Conservation (phyloP, 2,888 invertebrate genomes). For the Phymatocera aterrima region DNA sequence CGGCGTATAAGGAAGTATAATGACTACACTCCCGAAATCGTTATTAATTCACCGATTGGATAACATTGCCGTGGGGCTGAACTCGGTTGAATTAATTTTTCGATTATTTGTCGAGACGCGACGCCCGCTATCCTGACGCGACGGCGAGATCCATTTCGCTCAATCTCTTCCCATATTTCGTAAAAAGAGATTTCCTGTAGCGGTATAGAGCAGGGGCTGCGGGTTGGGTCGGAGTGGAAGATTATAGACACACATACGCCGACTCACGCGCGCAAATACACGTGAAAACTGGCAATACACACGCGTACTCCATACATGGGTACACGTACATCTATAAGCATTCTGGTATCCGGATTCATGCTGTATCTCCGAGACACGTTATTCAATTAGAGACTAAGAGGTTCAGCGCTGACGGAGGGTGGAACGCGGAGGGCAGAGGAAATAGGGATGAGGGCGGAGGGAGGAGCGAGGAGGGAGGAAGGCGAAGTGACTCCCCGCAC, state of each 20-base stretch:
- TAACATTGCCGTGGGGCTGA: neutral
- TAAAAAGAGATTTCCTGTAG: constrained; percentile 21
- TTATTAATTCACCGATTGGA: constrained; percentile 6
- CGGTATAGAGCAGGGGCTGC: neutral
- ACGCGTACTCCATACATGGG: neutral
- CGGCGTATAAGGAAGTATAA: neutral
- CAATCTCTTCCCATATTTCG: constrained; percentile 40
- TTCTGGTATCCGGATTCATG: constrained; percentile 60
- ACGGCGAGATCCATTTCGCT: constrained; percentile 17
- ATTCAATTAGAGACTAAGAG: constrained; percentile 70
- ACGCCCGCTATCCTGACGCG: neutral
- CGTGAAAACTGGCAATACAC: neutral
- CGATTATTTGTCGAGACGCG: constrained; percentile 26
- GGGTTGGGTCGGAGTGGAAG: constrained; percentile 7
- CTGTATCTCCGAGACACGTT: constrained; percentile 65
- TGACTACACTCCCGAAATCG: neutral
- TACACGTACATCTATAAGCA: constrained; percentile 48
- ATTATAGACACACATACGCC: neutral
- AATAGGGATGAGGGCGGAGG: neutral
- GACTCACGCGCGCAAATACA: neutral
- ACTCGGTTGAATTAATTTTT: constrained; percentile 15
- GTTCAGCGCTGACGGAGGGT: constrained; percentile 53
- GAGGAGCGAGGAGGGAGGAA: constrained; percentile 23
- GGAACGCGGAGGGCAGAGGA: constrained; percentile 14
- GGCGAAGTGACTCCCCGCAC: constrained; percentile 27